Percentiles rank a stretch among this genome's conserved stretches.
Evolutionary conservation across 2,113 vertebrate genomes (phyloP).

Genomic region (Dipodomys spectabilis): DNA sequence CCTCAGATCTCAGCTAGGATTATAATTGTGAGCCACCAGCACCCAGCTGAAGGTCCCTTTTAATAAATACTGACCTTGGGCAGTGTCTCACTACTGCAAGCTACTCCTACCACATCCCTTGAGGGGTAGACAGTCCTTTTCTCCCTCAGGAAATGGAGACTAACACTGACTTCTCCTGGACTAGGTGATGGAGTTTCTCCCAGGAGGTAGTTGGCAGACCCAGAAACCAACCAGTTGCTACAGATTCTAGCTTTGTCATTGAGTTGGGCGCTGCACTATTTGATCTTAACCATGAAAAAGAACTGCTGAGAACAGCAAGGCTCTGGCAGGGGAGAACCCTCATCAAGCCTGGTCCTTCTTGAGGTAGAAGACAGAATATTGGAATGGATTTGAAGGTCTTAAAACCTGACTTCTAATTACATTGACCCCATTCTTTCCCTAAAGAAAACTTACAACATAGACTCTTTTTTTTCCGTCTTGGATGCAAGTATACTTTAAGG

Average conservation of each 20-base stretch:
- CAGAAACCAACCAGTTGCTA: not conserved
- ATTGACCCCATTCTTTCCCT: not conserved
- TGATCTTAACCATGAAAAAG: not conserved
- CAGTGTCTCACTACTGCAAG: not conserved
- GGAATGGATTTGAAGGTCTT: not conserved
- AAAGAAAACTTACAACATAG: not conserved
- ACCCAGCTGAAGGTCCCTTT: too few relatives aligned
- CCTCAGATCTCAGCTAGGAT: too few relatives aligned
- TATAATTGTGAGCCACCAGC: too few relatives aligned
- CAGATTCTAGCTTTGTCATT: not conserved
- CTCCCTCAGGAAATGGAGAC: not conserved
- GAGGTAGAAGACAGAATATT: not conserved
- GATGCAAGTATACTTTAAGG: not conserved
- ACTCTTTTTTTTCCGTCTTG: not conserved
- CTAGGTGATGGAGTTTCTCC: not conserved
- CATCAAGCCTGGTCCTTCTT: not conserved
- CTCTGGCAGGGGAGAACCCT: not conserved
- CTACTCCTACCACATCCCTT: not conserved
- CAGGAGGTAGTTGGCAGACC: not conserved
- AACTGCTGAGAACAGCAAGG: not conserved
- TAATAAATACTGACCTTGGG: not conserved
- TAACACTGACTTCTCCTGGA: not conserved
- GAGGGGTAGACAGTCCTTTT: not conserved
- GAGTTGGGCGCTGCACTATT: not conserved
- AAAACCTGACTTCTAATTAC: not conserved